Conservation (phyloP, 2,797 vertebrate species). For the Linurgus olivaceus region DNA sequence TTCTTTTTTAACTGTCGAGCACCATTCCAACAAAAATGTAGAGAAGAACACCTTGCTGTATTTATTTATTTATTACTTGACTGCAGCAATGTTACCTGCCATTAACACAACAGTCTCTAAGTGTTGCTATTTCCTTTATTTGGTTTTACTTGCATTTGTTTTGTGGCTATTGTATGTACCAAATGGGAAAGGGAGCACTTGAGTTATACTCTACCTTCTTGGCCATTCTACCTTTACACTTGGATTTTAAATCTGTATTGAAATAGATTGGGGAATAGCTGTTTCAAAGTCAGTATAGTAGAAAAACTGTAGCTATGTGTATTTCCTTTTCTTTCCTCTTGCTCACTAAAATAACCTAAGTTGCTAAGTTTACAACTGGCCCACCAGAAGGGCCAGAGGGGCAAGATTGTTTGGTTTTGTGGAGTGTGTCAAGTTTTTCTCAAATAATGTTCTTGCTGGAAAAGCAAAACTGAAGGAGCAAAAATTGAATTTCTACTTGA, state of each 20-base stretch:
- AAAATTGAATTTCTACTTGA: slow-evolving; percentile 58
- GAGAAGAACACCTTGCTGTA: slow-evolving; percentile 60
- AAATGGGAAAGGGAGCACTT: slow-evolving; percentile 1
- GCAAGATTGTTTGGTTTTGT: not conserved
- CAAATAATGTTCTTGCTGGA: not conserved
- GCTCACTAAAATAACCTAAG: not conserved
- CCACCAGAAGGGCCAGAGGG: not conserved
- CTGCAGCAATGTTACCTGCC: slow-evolving; percentile 46
- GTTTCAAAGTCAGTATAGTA: slow-evolving; percentile 42
- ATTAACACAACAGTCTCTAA: slow-evolving; percentile 48
- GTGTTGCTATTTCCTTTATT: slow-evolving; percentile 43
- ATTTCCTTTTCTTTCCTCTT: slow-evolving; percentile 34
- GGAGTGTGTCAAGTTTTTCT: not conserved
- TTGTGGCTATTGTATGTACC: slow-evolving; percentile 1
- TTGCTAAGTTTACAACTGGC: not conserved
- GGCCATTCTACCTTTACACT: slow-evolving; percentile 14
- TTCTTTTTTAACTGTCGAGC: slow-evolving; percentile 13
- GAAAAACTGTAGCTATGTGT: not conserved
- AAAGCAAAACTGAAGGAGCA: slow-evolving; percentile 44
- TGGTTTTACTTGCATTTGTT: slow-evolving; percentile 31
- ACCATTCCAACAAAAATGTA: slow-evolving; percentile 11
- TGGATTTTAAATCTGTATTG: slow-evolving; percentile 30
- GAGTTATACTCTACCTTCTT: slow-evolving; percentile 15
- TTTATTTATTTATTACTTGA: slow-evolving; percentile 79
- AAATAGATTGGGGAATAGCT: slow-evolving; percentile 28